Percentiles rank a stretch among this genome's conserved stretches.
Evolutionary conservation across 2,888 invertebrate species (phyloP).

Genomic region (Platerodrilus igneus): DNA sequence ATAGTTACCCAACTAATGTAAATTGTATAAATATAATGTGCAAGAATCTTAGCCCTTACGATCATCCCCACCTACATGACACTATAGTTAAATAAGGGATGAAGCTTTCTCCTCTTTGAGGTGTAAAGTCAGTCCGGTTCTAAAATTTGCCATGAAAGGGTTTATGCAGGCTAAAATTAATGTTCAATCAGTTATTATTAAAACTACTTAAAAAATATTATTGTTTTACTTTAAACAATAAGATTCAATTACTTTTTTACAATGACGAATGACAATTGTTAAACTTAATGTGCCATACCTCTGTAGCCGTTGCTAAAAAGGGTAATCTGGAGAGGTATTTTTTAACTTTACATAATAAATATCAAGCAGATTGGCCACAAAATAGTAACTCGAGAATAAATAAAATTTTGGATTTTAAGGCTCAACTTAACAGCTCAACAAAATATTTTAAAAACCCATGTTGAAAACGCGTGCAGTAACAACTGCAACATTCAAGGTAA

Average conservation of each 20-base stretch:
- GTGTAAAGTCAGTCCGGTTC: no score
- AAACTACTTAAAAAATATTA: no score
- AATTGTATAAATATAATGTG: no score
- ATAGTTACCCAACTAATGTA: no score
- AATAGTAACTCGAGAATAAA: constrained; percentile 17
- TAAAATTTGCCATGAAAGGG: no score
- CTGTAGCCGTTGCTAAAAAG: constrained; percentile 17
- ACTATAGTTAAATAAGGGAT: no score
- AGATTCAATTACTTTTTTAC: constrained; percentile 20
- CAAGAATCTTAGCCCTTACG: no score
- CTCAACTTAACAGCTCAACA: constrained; percentile 19
- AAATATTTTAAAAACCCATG: constrained; percentile 24
- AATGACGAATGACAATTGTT: constrained; percentile 22
- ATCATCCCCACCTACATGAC: no score
- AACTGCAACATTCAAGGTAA: constrained; percentile 23
- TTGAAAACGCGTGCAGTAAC: constrained; percentile 21
- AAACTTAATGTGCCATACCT: constrained; percentile 16
- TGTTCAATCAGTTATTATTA: no score
- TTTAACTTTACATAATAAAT: constrained; percentile 18
- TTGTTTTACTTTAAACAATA: no score
- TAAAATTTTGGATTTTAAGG: constrained; percentile 9
- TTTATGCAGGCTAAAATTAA: no score
- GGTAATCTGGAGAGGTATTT: constrained; percentile 23
- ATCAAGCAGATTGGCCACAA: constrained; percentile 22
- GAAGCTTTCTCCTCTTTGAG: no score